Base-by-base conservation (phyloP, 2,797 vertebrate genomes). In the Toxotes lorentzi region DNA sequence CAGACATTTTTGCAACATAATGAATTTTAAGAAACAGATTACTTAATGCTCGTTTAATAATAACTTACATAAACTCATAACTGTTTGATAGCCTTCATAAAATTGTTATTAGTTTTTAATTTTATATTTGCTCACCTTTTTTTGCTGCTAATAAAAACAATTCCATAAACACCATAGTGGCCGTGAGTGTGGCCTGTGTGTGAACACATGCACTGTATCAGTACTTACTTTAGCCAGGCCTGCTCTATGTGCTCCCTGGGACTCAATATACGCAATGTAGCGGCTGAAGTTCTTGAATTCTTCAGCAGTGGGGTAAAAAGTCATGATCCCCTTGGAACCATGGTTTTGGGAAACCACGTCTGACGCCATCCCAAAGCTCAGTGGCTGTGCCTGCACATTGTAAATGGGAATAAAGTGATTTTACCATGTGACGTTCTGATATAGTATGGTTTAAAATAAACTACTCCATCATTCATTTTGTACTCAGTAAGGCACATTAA, bases 241-340 rank as follows among this genome's bases (percentile, higher is more conserved):
- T 59, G 97, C 97, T 74, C 94, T 96, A 83, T 98, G 98, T 1
- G 98, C 98, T 84, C 98, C 98, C 89, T 98, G 97, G 17, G 97
- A 97, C 91, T 99, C 98, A n/a, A 99, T 95, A 78, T 97, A 99
- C 6, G 97, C 97, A 62, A 99, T 88, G 73, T 99, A 99, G 3
- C 97, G 95, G 85, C 81, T 96, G 93, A 99, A 99, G 91, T 97
- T 95, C 67, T 95, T 95, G 90, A 98, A 99, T 87, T 99, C 96
- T 79, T 98, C 97, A 75, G 83, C 79, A 5, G 96, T 97, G 11
- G 98, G 98, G 79, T 96, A 95, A 93, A 99, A 99, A 0, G 97
- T 99, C 97, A 98, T 97, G 93, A 99, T 98, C 35, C 91, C 92
- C 61, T 95, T 96, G 51, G 95, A 96, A 57, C 92, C 88, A 69